Evolutionary conservation across 2,113 vertebrate species (phyloP), one percentile per base, ranked within the genome.

Genomic region (Typhlomys cinereus): DNA sequence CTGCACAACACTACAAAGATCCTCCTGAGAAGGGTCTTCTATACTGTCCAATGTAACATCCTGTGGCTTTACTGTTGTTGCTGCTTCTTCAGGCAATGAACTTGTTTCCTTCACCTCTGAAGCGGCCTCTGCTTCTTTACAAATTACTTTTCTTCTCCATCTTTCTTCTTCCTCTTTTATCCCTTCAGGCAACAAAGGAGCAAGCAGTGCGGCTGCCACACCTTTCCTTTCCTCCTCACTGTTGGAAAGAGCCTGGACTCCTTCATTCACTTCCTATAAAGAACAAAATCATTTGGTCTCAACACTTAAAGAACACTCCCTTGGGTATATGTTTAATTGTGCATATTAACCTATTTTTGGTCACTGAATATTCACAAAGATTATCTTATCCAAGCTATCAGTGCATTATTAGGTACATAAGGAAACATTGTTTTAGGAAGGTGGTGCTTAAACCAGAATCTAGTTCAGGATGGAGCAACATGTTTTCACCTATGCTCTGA

Each of bases 101-200:
- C 59, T 91, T 13, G 90, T 79, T 0, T 4, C 96, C 36, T 98
- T 98, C 17, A 97, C 98, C 79, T 99, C 99, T 0, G 96, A 95
- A 29, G 98, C 96, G 0, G 95, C 88, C 2, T 98, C 98, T 0
- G 98, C 98, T 52, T 99, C 99, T 79, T 98, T 98, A 93, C 98
- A 99, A 44, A 99, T 97, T 39, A 99, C 98, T 89, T 97, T 99
- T 93, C 99, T 99, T 75, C 99, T 98, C 99, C 99, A 99, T 73
- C 98, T 98, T 92, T 99, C 99, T 93, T 99, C 99, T 71, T 99
- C 98, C 86, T 99, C 99, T 96, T 99, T 99, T 66, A 99, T 98
- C 85, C 99, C 98, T 0, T 98, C 98, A 0, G 99, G 99, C 93
- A 99, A 97, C 1, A 99, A 98, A 0, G 99, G 99, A n/a, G 98